These are phyloP conservation scores for Drosophila phalerata DNA, from an alignment of 2,888 invertebrate genomes.

Conservation along the genomic window DNA sequence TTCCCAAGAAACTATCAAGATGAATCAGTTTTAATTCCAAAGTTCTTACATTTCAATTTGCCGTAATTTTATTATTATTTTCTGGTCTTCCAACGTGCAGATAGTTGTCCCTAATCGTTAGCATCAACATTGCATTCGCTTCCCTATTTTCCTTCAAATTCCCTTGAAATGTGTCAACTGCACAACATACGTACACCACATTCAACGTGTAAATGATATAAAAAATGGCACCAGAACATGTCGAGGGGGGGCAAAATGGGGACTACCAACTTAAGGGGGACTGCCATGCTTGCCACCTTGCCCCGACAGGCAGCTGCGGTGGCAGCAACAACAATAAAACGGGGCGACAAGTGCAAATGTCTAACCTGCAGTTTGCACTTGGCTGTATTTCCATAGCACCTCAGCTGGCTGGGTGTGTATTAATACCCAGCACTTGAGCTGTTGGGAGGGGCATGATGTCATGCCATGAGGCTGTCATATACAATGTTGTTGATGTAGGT, in stretches of 20 bases:
- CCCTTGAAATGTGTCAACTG: constrained; percentile 54
- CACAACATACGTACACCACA: constrained; percentile 38
- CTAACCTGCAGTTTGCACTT: constrained; percentile 52
- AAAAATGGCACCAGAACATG: constrained; percentile 53
- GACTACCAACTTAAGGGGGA: constrained; percentile 37
- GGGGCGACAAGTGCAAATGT: constrained; percentile 64
- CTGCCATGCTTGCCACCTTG: constrained; percentile 50
- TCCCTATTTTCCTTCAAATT: constrained; percentile 1
- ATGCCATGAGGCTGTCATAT: neutral
- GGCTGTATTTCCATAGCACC: constrained; percentile 52
- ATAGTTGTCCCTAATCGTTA: constrained; percentile 39
- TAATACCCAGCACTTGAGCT: constrained; percentile 34
- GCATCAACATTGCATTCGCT: constrained; percentile 21
- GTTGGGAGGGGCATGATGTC: neutral
- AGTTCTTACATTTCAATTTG: constrained; percentile 32
- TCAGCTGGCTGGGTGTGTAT: constrained; percentile 28
- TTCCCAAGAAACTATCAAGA: neutral
- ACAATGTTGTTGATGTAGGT: constrained; percentile 12
- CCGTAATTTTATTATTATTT: constrained; percentile 22
- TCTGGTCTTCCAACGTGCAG: constrained; percentile 9
- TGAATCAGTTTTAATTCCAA: constrained; percentile 25
- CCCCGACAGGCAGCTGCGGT: constrained; percentile 26
- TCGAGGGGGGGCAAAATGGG: neutral
- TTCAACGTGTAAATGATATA: constrained; percentile 69
- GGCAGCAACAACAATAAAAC: constrained; percentile 40